Evolutionary conservation across 2,888 invertebrate genomes (phyloP).

Genomic region (Parnassius orleans): DNA sequence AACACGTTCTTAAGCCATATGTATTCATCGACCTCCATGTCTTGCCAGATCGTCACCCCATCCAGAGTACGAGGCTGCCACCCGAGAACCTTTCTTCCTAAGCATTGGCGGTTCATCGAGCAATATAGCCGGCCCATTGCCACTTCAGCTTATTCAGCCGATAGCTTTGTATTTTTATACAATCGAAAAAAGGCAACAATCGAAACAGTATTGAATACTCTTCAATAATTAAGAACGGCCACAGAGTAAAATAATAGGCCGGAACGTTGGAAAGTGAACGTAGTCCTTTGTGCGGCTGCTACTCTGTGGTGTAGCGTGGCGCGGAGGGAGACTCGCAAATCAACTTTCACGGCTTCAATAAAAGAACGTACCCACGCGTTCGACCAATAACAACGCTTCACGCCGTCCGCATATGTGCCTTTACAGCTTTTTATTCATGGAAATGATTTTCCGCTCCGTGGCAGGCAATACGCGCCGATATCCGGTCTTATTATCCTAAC

Average conservation of each 20-base stretch:
- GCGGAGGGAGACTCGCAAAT: constrained; percentile 51
- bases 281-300: constrained; percentile 33
- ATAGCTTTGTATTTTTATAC: too few species aligned
- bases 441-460: constrained; percentile 39
- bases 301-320: constrained; percentile 27
- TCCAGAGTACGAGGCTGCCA: too few species aligned
- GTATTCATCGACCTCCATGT: too few species aligned
- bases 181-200: too few species aligned
- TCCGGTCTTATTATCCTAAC: constrained; percentile 47
- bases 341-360: constrained; percentile 67
- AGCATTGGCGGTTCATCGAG: too few species aligned
- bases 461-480: constrained; percentile 42
- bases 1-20: too few species aligned
- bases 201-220: too few species aligned
- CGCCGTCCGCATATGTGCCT: constrained; percentile 34
- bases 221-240: too few species aligned
- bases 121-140: too few species aligned
- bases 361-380: constrained; percentile 39
- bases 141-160: too few species aligned
- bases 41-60: too few species aligned
- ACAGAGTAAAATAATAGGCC: background rate
- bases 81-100: too few species aligned
- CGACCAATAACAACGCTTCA: constrained; percentile 45
- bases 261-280: constrained; percentile 35
- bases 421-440: constrained; percentile 26